These are phyloP conservation scores for Neoniphon sammara DNA, from an alignment of 2,797 vertebrate species.

Conservation along the genomic window DNA sequence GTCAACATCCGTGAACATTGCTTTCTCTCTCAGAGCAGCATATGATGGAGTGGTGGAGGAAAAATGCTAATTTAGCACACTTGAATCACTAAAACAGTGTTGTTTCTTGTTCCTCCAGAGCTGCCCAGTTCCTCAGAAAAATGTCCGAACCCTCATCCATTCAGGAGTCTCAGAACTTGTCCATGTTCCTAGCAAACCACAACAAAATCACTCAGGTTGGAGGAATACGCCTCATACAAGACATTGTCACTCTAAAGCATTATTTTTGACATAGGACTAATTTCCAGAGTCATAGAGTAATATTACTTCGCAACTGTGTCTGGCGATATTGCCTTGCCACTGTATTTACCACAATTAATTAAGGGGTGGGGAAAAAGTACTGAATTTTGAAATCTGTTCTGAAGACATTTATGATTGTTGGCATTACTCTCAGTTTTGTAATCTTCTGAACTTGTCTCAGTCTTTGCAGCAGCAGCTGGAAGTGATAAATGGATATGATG, in stretches of 20 bases:
- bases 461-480: slow-evolving; percentile 98
- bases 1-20: background rate
- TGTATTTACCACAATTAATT: background rate
- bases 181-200: slow-evolving; percentile 99
- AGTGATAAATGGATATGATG: slow-evolving; percentile 95
- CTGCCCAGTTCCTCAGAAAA: slow-evolving; percentile 97
- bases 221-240: background rate
- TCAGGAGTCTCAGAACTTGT: slow-evolving; percentile 98
- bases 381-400: background rate
- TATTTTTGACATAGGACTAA: background rate
- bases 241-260: no score
- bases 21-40: background rate
- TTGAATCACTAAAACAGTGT: background rate
- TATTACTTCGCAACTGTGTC: background rate
- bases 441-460: slow-evolving; percentile 66
- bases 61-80: background rate
- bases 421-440: background rate
- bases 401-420: background rate
- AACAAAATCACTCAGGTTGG: slow-evolving; percentile 98
- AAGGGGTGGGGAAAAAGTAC: background rate
- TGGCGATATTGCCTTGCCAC: background rate
- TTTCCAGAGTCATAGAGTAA: no score
- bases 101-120: slow-evolving; percentile 78
- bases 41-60: background rate
- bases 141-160: slow-evolving; percentile 99